Evolutionary conservation across 1,140 invertebrate genomes (phyloP).

Genomic region (Tetragnatha versicolor): DNA sequence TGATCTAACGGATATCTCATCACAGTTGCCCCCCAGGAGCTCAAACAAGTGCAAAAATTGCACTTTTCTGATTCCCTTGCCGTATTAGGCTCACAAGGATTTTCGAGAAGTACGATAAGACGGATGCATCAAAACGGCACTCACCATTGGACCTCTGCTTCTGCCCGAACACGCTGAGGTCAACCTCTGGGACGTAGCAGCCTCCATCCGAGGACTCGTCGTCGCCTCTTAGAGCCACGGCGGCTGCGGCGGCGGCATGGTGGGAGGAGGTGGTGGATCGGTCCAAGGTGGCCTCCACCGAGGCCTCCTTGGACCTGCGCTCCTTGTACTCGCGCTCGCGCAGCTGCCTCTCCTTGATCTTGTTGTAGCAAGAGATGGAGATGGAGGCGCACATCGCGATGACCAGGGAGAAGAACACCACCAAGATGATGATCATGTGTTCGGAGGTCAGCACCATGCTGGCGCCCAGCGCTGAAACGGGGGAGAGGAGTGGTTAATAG

Average conservation of each 20-base stretch:
- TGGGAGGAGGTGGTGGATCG: neutral
- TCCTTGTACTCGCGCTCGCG: conserved; percentile 59
- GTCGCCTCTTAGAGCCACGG: neutral
- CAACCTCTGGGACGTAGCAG: conserved; percentile 58
- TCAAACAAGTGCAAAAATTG: too few relatives aligned
- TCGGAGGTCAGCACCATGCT: conserved; percentile 62
- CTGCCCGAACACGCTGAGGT: conserved; percentile 50
- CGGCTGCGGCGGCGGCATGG: neutral
- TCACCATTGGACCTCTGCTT: conserved; percentile 53
- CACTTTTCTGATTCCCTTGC: too few relatives aligned
- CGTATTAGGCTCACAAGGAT: too few relatives aligned
- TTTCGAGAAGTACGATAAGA: too few relatives aligned
- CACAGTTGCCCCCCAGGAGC: too few relatives aligned
- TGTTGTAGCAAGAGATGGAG: conserved; percentile 60
- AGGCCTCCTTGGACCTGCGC: conserved; percentile 57
- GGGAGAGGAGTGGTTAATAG: neutral
- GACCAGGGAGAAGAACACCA: conserved; percentile 85
- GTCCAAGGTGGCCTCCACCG: conserved; percentile 45
- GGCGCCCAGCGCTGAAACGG: neutral
- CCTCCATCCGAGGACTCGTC: conserved; percentile 43
- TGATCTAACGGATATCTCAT: too few relatives aligned
- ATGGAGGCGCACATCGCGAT: conserved; percentile 76
- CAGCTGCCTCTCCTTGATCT: conserved; percentile 59
- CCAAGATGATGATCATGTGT: conserved; percentile 85
- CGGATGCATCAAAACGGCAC: too few relatives aligned